Evolutionary conservation across 2,888 invertebrate genomes (phyloP), one percentile per base, ranked within the genome.

Genomic region (Leptothorax acervorum): DNA sequence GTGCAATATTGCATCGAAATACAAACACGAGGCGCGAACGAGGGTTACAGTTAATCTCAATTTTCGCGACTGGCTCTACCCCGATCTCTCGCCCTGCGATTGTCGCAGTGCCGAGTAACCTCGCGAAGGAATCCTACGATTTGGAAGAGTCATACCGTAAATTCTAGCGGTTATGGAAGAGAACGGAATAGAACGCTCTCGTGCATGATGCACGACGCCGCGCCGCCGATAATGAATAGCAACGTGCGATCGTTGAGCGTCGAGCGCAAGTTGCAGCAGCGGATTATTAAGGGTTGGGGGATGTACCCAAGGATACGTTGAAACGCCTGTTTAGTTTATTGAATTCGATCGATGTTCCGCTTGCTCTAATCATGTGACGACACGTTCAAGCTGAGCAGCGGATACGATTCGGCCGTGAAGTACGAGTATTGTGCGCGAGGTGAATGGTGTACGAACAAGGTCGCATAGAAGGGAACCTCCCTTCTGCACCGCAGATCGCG

Each of bases 391-490:
- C 12, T 6, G 35, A 68, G 8, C 31, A 11, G 31, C 55, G 42
- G 18, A n/a, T n/a, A 28, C 82, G 83, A 12, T 71, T 42, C 60
- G 84, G 70, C 82, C 78, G 73, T 82, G 75, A 28, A 87, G 90
- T n/a, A n/a, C n/a, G n/a, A n/a, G n/a, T 87, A 88, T 90, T 90
- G 89, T 89, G 70, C 35, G 74, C 35, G 68, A 91, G 92, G 92
- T 93, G 92, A 93, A 93, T 92, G 92, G 92, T 91, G 87, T 62
- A 62, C 83, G 83, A 8, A 28, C 85, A 68, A 86, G 86, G 66
- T 86, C 88, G 76, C 85, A 82, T 91, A 91, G 92, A 92, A 92
- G 91, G 91, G 92, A 89, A 92, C 89, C 89, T 90, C 90, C 88
- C 88, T 89, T 91, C 82, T 85, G 86, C 84, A 45, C 83, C 82